Evolutionary conservation across 1,140 invertebrate genomes (phyloP), one percentile per base, ranked within the genome.

Genomic region (Heliconius nattereri): DNA sequence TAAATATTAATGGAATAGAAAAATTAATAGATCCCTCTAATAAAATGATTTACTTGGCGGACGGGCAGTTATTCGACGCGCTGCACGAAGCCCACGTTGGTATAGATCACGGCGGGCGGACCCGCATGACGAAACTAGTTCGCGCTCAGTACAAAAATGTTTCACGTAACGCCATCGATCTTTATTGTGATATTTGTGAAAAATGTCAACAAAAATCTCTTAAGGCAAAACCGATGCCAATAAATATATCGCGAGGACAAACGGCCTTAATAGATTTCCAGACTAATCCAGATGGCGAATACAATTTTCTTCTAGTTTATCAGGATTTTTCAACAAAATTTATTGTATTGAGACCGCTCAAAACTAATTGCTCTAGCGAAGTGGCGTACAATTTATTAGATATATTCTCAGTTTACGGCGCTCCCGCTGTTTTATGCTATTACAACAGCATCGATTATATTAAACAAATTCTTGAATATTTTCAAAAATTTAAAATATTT

Each of bases 201-300:
- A 19, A 72, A 40, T 72, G 29, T 40, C 32, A 72, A 72, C 71
- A 72, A 35, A 72, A 72, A n/a, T 29, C 71, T 40, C 0, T 37
- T 9, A 72, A 72, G 1, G 2, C 35, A 7, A 40, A 9, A 11
- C 2, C 20, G 71, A 72, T 37, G 7, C 9, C 35, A 40, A n/a
- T 11, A 72, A 37, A 72, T 72, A 72, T 40, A 8, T 7, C 32
- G n/a, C 71, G 71, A 20, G 71, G 71, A 40, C 32, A 72, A 72
- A 72, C 71, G 5, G 23, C 71, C 37, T 37, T 72, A 72, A 72
- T 72, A 37, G 71, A 72, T 72, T 40, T 37, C 16, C 71, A 72
- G 32, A 37, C 35, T 72, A 72, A 72, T 72, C 71, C 71, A n/a
- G 71, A 35, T 19, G 71, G 71, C 0, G 71, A 40, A 35, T 72